Evolutionary conservation across 1,140 invertebrate genomes (phyloP).

Genomic region (Musca domestica): DNA sequence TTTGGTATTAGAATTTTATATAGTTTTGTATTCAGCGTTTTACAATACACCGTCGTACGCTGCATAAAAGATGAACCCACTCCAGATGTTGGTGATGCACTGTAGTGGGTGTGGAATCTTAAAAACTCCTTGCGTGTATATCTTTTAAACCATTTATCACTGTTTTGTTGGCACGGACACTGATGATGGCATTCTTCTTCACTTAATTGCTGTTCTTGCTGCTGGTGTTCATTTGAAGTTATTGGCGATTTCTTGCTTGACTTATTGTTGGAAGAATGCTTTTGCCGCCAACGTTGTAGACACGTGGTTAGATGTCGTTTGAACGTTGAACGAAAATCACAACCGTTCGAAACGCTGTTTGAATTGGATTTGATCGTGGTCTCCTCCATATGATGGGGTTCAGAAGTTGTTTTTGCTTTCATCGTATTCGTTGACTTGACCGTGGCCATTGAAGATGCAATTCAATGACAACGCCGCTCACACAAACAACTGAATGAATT

Average conservation of each 20-base stretch:
- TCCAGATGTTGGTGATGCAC: too few species aligned
- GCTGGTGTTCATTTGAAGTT: not conserved
- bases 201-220: not conserved
- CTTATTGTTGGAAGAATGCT: conserved; percentile 12
- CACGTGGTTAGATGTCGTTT: conserved; percentile 45
- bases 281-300: conserved; percentile 39
- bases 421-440: not conserved
- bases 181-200: not conserved
- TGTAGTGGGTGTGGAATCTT: too few species aligned
- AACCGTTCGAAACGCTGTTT: conserved; percentile 44
- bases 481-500: conserved; percentile 12
- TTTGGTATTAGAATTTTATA: not conserved
- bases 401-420: not conserved
- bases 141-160: not conserved
- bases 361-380: conserved; percentile 43
- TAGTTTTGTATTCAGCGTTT: not conserved
- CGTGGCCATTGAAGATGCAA: not conserved
- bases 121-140: not conserved
- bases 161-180: not conserved
- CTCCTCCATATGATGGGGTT: too few species aligned
- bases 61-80: not conserved
- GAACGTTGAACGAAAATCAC: conserved; percentile 36
- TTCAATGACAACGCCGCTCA: not conserved
- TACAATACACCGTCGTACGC: not conserved
- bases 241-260: not conserved